phyloP scores from a whole-genome alignment of 2,888 invertebrate species.

The Eubasilissa splendida region DNA sequence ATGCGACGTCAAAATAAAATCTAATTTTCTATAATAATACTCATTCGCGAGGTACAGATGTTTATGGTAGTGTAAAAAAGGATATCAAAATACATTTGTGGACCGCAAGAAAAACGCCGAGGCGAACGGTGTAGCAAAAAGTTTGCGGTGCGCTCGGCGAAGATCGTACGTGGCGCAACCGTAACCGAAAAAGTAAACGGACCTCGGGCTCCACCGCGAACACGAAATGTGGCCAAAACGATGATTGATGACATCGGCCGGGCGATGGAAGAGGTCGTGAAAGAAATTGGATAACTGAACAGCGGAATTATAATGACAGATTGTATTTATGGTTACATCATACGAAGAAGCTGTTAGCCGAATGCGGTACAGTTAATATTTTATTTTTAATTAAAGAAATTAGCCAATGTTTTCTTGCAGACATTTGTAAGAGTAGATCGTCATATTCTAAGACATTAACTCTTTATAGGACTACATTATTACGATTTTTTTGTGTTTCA shows the following conservation, averaged over 20 bases:
- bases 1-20: not conserved
- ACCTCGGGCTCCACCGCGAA: constrained; percentile 19
- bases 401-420: too few species aligned
- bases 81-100: constrained; percentile 30
- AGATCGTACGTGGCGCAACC: constrained; percentile 19
- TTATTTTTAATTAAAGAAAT: too few species aligned
- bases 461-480: too few species aligned
- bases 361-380: not conserved
- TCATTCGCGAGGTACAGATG: constrained; percentile 27
- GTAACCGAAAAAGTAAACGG: constrained; percentile 20
- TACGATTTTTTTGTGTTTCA: too few species aligned
- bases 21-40: constrained; percentile 28
- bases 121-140: constrained; percentile 37
- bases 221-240: constrained; percentile 45
- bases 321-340: constrained; percentile 22
- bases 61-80: constrained; percentile 15
- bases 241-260: constrained; percentile 51
- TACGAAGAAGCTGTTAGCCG: not conserved
- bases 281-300: constrained; percentile 54
- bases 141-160: constrained; percentile 13
- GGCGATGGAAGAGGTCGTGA: constrained; percentile 20
- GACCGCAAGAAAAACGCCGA: constrained; percentile 38
- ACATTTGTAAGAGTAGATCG: too few species aligned
- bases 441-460: too few species aligned
- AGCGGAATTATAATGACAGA: constrained; percentile 17